Evolutionary conservation across 2,113 vertebrate genomes (phyloP).

Genomic region (Chascanopsetta lugubris): DNA sequence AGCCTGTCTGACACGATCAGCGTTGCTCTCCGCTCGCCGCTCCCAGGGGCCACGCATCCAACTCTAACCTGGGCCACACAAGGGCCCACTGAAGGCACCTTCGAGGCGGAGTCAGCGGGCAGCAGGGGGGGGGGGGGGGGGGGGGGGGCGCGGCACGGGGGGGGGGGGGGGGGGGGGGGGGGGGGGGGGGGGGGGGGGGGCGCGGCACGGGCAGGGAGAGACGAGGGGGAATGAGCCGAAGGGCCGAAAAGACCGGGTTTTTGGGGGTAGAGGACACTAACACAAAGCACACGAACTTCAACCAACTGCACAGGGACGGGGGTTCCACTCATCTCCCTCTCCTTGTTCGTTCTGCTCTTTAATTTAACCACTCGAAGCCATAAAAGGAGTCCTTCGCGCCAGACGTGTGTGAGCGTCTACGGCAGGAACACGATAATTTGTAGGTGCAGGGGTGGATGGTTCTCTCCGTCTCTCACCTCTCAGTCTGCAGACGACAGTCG

Average conservation of each 20-base stretch:
- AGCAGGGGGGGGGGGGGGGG: too few species aligned
- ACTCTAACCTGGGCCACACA: constrained; percentile 63
- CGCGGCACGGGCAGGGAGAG: too few species aligned
- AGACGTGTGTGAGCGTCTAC: constrained; percentile 37
- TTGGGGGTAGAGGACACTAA: too few species aligned
- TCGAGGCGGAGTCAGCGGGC: constrained; percentile 71
- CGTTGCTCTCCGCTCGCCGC: constrained; percentile 66
- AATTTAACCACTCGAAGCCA: constrained; percentile 43
- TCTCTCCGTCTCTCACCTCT: constrained; percentile 45
- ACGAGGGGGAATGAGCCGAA: constrained; percentile 61
- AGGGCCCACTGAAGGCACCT: constrained; percentile 73
- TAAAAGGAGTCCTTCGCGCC: constrained; percentile 50
- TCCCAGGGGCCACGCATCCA: constrained; percentile 74
- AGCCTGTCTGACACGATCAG: constrained; percentile 76
- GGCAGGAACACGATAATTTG: constrained; percentile 58
- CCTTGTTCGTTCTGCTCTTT: constrained; percentile 33
- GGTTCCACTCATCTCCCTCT: constrained; percentile 36
- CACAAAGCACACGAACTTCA: too few species aligned
- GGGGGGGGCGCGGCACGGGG: too few species aligned
- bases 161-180: too few species aligned
- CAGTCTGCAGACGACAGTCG: constrained; percentile 40
- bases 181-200: too few species aligned
- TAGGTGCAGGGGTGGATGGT: constrained; percentile 58
- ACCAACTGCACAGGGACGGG: too few species aligned
- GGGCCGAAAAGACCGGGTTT: constrained; percentile 40